A percentile compares a stretch with the other conserved stretches of the same genome.
Evolutionary conservation across 2,797 vertebrate species (phyloP).

Genomic region (Corythornis leucogaster): DNA sequence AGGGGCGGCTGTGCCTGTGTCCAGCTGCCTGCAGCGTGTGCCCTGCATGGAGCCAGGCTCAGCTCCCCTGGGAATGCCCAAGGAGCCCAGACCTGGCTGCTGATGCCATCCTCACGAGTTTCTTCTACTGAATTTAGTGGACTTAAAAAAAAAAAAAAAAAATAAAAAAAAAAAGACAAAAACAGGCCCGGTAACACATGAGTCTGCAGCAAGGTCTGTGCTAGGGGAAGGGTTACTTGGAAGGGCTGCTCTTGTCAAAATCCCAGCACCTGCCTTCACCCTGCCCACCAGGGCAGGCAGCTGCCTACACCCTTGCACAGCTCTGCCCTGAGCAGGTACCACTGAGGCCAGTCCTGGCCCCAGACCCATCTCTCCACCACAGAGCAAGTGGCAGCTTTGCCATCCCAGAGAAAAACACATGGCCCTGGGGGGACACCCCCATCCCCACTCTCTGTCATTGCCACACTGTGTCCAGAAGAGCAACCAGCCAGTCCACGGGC

Average conservation of each 20-base stretch:
- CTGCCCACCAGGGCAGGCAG: not conserved
- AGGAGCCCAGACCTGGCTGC: fast-evolving
- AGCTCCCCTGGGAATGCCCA: not conserved
- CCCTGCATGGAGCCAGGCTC: not conserved
- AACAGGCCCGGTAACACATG: not conserved
- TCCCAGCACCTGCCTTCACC: too few relatives aligned
- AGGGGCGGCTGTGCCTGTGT: not conserved
- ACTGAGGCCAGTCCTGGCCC: not conserved
- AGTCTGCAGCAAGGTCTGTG: fast-evolving
- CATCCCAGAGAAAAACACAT: fast-evolving
- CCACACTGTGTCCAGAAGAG: not conserved
- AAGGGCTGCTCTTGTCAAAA: not conserved
- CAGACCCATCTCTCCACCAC: not conserved
- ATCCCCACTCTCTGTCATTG: fast-evolving
- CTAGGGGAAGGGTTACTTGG: not conserved
- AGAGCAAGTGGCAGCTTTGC: not conserved
- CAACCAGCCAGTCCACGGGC: not conserved
- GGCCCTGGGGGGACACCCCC: not conserved
- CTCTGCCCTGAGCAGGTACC: not conserved
- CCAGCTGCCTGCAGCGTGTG: not conserved
- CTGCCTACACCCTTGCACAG: fast-evolving
- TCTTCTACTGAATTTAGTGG: not conserved
- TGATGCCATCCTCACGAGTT: fast-evolving
- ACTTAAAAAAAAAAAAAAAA: not conserved
- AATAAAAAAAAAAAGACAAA: not conserved